Evolutionary conservation across 2,888 invertebrate species (phyloP).

Genomic region (Rhodophaea formosa): DNA sequence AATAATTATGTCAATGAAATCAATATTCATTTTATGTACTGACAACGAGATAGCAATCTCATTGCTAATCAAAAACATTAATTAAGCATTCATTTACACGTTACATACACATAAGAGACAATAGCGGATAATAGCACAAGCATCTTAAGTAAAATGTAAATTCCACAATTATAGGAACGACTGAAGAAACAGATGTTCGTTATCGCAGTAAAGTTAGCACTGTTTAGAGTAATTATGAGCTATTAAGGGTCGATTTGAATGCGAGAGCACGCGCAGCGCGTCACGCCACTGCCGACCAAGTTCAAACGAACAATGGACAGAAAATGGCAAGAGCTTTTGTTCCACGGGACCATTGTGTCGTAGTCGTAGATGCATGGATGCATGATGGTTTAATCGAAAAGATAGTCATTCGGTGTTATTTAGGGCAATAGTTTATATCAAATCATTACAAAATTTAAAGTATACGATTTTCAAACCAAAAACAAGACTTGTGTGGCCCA

Average conservation of each 20-base stretch:
- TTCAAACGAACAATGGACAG: constrained; percentile 74
- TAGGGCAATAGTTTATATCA: no score
- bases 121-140: background rate
- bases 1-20: no score
- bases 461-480: no score
- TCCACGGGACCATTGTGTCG: constrained; percentile 60
- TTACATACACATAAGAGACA: background rate
- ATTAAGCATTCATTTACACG: background rate
- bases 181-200: constrained; percentile 24
- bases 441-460: no score
- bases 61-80: background rate
- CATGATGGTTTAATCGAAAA: background rate
- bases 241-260: constrained; percentile 66
- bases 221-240: constrained; percentile 55
- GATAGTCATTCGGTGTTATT: background rate
- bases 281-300: constrained; percentile 69
- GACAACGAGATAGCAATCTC: background rate
- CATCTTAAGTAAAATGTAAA: constrained; percentile 5
- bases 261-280: constrained; percentile 73
- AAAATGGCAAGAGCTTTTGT: constrained; percentile 77
- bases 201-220: constrained; percentile 32
- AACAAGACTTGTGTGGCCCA: no score
- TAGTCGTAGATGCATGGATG: background rate
- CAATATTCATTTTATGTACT: no score
- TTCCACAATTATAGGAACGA: constrained; percentile 11